Evolutionary conservation across 2,113 vertebrate species (phyloP).

Genomic region (Neogobius melanostomus): DNA sequence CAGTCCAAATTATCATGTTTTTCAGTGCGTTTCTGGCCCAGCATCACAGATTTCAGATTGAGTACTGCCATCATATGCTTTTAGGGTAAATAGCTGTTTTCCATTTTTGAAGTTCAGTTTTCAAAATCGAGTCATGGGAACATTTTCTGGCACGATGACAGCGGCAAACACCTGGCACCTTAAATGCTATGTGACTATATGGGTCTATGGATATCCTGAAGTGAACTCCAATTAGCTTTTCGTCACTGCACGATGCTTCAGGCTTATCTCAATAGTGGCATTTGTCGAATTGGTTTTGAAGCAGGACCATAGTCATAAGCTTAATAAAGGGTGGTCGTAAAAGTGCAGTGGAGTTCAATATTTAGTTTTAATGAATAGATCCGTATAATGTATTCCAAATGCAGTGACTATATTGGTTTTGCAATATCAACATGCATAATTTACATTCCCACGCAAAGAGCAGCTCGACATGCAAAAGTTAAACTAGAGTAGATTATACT

Average conservation of each 20-base stretch:
- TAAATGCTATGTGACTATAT: neutral
- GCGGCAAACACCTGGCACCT: neutral
- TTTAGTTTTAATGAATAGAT: neutral
- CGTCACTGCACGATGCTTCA: neutral
- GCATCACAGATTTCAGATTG: neutral
- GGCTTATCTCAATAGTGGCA: neutral
- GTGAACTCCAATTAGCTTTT: slow-evolving; percentile 1
- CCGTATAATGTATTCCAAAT: neutral
- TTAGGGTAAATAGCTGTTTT: neutral
- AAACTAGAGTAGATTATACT: neutral
- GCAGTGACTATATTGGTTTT: neutral
- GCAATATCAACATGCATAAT: neutral
- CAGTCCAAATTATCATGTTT: slow-evolving; percentile 6
- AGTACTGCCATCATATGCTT: neutral
- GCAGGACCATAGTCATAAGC: neutral
- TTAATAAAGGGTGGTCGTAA: neutral
- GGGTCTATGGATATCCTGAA: neutral
- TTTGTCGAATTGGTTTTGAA: slow-evolving; percentile 3
- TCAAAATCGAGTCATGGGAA: neutral
- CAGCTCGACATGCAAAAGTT: neutral
- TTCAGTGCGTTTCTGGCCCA: neutral
- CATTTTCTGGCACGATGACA: neutral
- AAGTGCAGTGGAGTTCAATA: neutral
- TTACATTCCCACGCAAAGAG: neutral
- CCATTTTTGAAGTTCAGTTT: neutral